These are phyloP conservation scores for Tetheella fluctuosa DNA, from an alignment of 2,888 invertebrate genomes.

Conservation along the genomic window DNA sequence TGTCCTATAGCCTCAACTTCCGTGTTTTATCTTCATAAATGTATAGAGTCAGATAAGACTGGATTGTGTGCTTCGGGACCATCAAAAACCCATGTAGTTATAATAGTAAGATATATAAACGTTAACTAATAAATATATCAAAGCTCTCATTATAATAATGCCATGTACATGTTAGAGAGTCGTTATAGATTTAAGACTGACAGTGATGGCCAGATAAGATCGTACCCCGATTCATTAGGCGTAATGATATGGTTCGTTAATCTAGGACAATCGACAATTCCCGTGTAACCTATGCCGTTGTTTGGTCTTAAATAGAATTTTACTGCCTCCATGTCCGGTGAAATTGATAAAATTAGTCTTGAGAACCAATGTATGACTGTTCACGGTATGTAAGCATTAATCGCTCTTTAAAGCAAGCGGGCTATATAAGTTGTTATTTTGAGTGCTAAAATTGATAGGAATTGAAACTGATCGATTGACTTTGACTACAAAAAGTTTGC, in stretches of 20 bases:
- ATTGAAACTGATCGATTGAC: not conserved
- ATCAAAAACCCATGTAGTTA: not conserved
- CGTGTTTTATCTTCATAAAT: too few relatives aligned
- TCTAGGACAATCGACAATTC: conserved; percentile 76
- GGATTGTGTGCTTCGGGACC: too few relatives aligned
- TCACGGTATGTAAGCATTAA: conserved; percentile 33
- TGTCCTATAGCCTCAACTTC: too few relatives aligned
- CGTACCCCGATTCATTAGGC: conserved; percentile 73
- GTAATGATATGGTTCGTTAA: conserved; percentile 82
- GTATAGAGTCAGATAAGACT: too few relatives aligned
- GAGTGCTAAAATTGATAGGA: too few relatives aligned
- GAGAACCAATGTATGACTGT: conserved; percentile 36
- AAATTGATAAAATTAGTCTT: conserved; percentile 56
- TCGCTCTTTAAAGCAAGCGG: not conserved
- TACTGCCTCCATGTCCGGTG: conserved; percentile 55
- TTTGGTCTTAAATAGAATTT: conserved; percentile 55
- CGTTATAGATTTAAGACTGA: conserved; percentile 73
- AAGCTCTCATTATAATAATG: conserved; percentile 33
- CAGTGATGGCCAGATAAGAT: conserved; percentile 76
- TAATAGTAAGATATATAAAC: not conserved
- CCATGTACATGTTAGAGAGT: conserved; percentile 33
- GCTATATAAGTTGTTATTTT: not conserved
- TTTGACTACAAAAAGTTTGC: too few relatives aligned
- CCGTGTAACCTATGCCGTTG: conserved; percentile 54
- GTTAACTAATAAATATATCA: conserved; percentile 17